Evolutionary conservation across 2,113 vertebrate species (phyloP), one percentile per base, ranked within the genome.

Genomic region (Microtus montanus): DNA sequence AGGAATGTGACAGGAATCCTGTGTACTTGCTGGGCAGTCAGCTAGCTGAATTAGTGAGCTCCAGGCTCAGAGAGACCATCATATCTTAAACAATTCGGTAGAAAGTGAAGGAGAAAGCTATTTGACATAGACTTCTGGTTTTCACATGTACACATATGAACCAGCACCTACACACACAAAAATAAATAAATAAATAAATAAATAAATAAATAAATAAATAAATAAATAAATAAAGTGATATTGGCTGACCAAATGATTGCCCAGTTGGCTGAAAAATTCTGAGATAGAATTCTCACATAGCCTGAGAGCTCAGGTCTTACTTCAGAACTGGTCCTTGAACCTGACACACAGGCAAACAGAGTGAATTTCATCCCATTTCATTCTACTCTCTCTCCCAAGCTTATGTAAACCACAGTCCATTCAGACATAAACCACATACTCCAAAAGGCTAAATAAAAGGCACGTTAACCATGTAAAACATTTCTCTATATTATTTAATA

Each of bases 301-400:
- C n/a, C 35, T 26, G 26, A 35, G 20, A 77, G 47, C 41, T 26
- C 33, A 52, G 7, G 20, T 66, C 33, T 71, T 22, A 24, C 35
- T n/a, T 63, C 2, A 71, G 74, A 66, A 2, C 33, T 38, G 68
- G 3, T 12, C 66, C 11, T 7, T 0, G 49, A 41, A 73, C 41
- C 30, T 0, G 5, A 44, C 14, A 14, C 4, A 49, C 4, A 49
- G 22, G 52, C 3, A 11, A 4, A 4, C 19, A 4, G 20, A 33
- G 3, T 64, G 2, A 15, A 47, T 47, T 85, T 70, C 71, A 44
- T 61, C 78, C 44, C 41, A 91, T 24, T 83, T 70, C 4, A 52
- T 74, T 52, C 70, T 63, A 5, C 0, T 68, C 22, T 49, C 44
- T 58, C 73, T 49, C 61, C 17, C 44, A 15, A 92, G 41, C 3